phyloP scores from a whole-genome alignment of 2,888 invertebrate species.

The Drymonia ruficornis region DNA sequence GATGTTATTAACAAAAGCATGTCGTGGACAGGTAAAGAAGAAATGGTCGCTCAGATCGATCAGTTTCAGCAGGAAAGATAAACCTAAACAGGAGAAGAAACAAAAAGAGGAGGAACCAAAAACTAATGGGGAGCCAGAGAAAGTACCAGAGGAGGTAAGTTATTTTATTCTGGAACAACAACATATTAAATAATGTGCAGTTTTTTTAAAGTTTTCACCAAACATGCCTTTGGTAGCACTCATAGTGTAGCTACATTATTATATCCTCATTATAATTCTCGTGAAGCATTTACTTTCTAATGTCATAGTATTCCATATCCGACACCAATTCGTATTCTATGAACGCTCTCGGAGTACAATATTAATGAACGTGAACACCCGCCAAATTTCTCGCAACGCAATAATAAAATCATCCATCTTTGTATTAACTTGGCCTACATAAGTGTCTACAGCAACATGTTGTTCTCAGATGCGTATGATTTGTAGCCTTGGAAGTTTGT shows the following conservation, averaged over 20 bases:
- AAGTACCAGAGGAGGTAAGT: constrained; percentile 88
- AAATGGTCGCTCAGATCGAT: constrained; percentile 95
- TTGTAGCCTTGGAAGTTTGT: constrained; percentile 29
- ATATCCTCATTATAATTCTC: constrained; percentile 20
- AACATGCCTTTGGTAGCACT: neutral
- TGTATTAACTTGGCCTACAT: constrained; percentile 54
- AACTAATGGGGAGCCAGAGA: constrained; percentile 86
- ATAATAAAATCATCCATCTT: constrained; percentile 48
- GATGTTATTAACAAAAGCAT: constrained; percentile 54
- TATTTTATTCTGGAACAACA: neutral
- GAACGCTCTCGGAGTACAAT: constrained; percentile 42
- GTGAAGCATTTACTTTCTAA: constrained; percentile 59
- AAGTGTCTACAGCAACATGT: constrained; percentile 26
- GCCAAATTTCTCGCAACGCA: constrained; percentile 33
- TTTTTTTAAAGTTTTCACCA: neutral
- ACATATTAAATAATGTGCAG: neutral
- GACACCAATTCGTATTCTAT: constrained; percentile 50
- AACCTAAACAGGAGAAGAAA: constrained; percentile 91
- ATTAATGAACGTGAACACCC: constrained; percentile 35
- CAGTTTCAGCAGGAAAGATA: constrained; percentile 94
- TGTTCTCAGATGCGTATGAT: constrained; percentile 15
- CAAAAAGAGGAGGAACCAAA: constrained; percentile 85
- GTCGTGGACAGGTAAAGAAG: constrained; percentile 88
- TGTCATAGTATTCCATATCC: constrained; percentile 33
- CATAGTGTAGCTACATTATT: neutral